A percentile compares a stretch with the other conserved stretches of the same genome.
Conservation (phyloP, 2,888 invertebrate species). For the Linyphia triangularis region DNA sequence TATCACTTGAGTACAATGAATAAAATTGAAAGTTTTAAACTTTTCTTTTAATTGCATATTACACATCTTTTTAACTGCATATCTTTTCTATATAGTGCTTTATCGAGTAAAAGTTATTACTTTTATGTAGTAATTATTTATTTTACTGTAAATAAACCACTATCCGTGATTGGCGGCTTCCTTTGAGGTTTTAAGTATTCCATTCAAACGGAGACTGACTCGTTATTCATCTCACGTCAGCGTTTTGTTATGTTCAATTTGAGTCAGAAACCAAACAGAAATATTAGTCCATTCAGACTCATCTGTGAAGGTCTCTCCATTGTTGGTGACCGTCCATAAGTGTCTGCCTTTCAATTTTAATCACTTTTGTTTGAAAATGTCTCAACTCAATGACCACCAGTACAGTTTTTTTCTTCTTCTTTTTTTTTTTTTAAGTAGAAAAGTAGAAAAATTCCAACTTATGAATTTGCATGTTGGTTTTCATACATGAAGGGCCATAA, state of each 20-base stretch:
- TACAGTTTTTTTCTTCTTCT: no score
- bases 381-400: background rate
- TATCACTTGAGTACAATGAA: no score
- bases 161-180: constrained; percentile 1
- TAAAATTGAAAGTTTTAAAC: no score
- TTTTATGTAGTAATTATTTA: constrained; percentile 1
- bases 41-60: no score
- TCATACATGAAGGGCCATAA: no score
- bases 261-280: background rate
- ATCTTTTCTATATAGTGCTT: background rate
- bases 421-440: no score
- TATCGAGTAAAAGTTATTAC: background rate
- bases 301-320: background rate
- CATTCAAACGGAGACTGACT: constrained; percentile 8
- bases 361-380: background rate
- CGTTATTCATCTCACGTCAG: background rate
- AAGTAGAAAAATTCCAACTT: no score
- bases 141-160: background rate
- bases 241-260: background rate
- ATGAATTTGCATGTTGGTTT: no score
- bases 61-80: no score
- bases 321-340: background rate
- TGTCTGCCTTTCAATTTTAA: background rate
- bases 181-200: background rate
- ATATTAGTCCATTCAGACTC: background rate